Conservation (phyloP, 2,888 invertebrate genomes). For the Diarsia dahlii region DNA sequence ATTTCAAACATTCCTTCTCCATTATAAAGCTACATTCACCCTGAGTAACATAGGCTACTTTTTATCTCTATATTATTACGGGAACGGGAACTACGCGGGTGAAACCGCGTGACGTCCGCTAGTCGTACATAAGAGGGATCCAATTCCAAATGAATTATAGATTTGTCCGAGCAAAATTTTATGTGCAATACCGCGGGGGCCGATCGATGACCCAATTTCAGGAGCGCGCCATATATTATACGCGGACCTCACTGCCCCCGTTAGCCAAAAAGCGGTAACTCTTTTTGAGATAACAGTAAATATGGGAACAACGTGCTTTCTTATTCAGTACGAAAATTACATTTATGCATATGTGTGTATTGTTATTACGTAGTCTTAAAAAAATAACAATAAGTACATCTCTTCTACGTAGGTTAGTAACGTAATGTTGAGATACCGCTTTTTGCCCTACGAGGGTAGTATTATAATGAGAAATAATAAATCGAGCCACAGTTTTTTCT, state of each 20-base stretch:
- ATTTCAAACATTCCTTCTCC: too few relatives aligned
- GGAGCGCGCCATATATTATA: constrained; percentile 39
- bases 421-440: not conserved
- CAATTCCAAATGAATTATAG: not conserved
- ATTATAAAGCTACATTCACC: too few relatives aligned
- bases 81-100: too few relatives aligned
- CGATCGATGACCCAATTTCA: constrained; percentile 57
- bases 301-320: not conserved
- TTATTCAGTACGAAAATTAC: not conserved
- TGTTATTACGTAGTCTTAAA: not conserved
- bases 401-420: not conserved
- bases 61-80: too few relatives aligned
- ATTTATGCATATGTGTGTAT: not conserved
- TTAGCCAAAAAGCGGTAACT: not conserved
- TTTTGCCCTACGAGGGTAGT: not conserved
- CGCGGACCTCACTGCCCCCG: constrained; percentile 6
- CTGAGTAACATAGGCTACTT: too few relatives aligned
- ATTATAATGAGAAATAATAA: constrained; percentile 13
- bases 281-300: not conserved
- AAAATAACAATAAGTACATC: not conserved
- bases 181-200: constrained; percentile 19
- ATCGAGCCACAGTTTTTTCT: too few relatives aligned
- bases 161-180: constrained; percentile 8
- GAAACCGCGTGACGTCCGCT: too few relatives aligned
- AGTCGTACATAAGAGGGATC: too few relatives aligned